Evolutionary conservation across 2,888 invertebrate species (phyloP).

Genomic region (Melitaea athalia): DNA sequence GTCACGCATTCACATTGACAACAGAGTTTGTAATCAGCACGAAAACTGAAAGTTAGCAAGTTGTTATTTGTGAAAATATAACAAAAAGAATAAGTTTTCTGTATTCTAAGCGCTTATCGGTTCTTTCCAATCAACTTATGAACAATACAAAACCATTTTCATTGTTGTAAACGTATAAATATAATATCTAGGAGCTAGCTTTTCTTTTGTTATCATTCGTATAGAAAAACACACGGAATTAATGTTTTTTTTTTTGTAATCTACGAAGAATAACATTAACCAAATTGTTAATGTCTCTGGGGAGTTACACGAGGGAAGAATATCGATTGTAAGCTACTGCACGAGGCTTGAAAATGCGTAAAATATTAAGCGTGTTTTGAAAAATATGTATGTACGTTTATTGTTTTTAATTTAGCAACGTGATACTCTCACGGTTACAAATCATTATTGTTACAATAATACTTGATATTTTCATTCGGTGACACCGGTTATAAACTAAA

Average conservation of each 20-base stretch:
- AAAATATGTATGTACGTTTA: background rate
- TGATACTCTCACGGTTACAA: too few relatives aligned
- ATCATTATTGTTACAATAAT: too few relatives aligned
- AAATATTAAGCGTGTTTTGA: background rate
- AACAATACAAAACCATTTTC: background rate
- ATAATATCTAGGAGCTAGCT: background rate
- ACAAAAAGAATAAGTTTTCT: slow-evolving; percentile 17
- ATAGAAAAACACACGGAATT: background rate
- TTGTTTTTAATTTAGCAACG: too few relatives aligned
- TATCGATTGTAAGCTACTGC: background rate
- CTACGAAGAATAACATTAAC: background rate
- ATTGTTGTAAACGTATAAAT: background rate
- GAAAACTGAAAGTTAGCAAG: slow-evolving; percentile 24
- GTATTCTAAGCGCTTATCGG: background rate
- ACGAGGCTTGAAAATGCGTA: background rate
- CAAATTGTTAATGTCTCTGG: background rate
- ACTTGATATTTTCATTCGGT: too few relatives aligned
- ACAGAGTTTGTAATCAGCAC: slow-evolving; percentile 19
- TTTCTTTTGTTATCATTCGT: too few relatives aligned
- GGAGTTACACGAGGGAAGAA: background rate
- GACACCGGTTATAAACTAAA: too few relatives aligned
- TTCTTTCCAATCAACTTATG: background rate
- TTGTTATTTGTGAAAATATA: slow-evolving; percentile 21
- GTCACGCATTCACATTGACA: slow-evolving; percentile 19
- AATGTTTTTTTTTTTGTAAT: background rate